A percentile compares a stretch with the other conserved stretches of the same genome.
Conservation (phyloP, 2,888 invertebrate species). For the Cistogaster globosa region DNA sequence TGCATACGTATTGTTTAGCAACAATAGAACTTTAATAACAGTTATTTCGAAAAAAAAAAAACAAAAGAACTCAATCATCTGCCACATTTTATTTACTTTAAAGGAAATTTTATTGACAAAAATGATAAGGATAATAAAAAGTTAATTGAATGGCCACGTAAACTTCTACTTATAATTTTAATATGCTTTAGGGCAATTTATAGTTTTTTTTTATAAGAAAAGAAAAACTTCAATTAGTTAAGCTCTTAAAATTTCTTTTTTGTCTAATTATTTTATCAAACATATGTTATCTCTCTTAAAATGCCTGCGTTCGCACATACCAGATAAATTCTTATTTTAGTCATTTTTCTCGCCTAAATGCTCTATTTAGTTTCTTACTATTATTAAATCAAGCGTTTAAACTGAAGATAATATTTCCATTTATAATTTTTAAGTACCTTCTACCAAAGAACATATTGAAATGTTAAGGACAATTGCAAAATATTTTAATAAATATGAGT, state of each 20-base stretch:
- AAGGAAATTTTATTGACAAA: slow-evolving; percentile 64
- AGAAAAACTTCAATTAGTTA: slow-evolving; percentile 53
- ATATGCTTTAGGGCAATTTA: background rate
- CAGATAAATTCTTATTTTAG: background rate
- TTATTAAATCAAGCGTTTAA: slow-evolving; percentile 61
- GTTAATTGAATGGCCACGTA: slow-evolving; percentile 51
- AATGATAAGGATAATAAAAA: slow-evolving; percentile 67
- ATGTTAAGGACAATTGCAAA: slow-evolving; percentile 67
- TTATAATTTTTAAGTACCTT: background rate
- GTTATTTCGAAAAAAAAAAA: slow-evolving; percentile 17
- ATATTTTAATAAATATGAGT: slow-evolving; percentile 48
- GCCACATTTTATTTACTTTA: slow-evolving; percentile 40
- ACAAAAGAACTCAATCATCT: slow-evolving; percentile 59
- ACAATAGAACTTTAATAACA: slow-evolving; percentile 47
- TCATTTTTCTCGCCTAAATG: slow-evolving; percentile 50
- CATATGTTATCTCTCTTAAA: slow-evolving; percentile 60
- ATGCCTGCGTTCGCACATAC: background rate
- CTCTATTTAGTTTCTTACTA: slow-evolving; percentile 52
- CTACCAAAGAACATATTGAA: slow-evolving; percentile 45
- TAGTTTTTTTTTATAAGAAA: background rate
- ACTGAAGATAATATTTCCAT: slow-evolving; percentile 46
- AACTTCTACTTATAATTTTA: background rate
- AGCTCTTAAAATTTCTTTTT: slow-evolving; percentile 45
- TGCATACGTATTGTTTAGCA: background rate
- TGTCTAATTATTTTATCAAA: slow-evolving; percentile 62